Evolutionary conservation across 2,113 vertebrate species (phyloP).

Genomic region (Setophaga coronata): DNA sequence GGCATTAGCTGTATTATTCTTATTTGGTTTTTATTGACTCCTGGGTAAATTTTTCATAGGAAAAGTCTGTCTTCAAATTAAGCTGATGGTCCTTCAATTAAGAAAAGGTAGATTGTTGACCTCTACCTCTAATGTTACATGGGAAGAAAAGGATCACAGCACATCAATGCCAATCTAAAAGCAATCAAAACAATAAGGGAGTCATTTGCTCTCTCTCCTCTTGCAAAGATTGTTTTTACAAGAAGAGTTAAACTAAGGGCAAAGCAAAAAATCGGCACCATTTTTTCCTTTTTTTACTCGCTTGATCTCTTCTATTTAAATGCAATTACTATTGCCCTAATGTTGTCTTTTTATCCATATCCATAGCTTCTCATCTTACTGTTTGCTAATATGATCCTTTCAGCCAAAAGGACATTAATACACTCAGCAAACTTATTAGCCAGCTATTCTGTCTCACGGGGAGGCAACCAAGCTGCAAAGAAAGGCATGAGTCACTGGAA

Average conservation of each 20-base stretch:
- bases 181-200: background rate
- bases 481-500: conserved; percentile 10
- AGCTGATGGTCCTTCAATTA: background rate
- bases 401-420: background rate
- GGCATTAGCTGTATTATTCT: conserved; percentile 36
- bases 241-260: background rate
- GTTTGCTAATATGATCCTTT: background rate
- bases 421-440: background rate
- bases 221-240: background rate
- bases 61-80: conserved; percentile 45
- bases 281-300: background rate
- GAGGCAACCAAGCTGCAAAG: background rate
- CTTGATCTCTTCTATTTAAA: background rate
- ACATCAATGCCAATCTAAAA: background rate
- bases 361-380: background rate
- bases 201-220: background rate
- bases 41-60: conserved; percentile 31
- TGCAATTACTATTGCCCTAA: background rate
- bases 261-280: background rate
- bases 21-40: conserved; percentile 54
- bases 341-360: background rate
- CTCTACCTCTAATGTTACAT: background rate
- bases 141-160: background rate
- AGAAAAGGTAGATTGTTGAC: background rate
- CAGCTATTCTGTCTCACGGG: background rate